A percentile compares a stretch with the other conserved stretches of the same genome.
Evolutionary conservation across 2,113 vertebrate species (phyloP).

Genomic region (Vanacampus margaritifer): DNA sequence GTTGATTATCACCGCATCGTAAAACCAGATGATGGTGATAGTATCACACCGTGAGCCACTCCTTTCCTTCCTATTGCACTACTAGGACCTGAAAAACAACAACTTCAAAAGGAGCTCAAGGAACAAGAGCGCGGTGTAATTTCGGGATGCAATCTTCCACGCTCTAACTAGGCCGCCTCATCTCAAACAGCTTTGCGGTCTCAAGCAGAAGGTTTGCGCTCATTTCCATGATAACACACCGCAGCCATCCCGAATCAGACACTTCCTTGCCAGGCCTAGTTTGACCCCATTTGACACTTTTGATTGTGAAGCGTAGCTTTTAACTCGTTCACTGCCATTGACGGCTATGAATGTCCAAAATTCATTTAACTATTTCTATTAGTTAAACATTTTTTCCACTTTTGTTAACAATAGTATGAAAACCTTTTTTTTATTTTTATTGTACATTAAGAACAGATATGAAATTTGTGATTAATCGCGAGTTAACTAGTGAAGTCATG

Average conservation of each 20-base stretch:
- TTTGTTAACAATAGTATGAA: no score
- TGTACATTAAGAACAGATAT: no score
- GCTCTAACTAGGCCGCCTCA: neutral
- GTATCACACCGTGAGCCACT: neutral
- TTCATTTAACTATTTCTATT: no score
- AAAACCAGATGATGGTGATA: neutral
- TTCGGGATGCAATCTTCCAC: slow-evolving; percentile 9
- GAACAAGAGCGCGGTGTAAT: slow-evolving; percentile 8
- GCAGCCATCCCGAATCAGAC: neutral
- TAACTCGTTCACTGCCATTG: no score
- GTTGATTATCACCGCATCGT: neutral
- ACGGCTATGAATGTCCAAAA: no score
- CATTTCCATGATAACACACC: neutral
- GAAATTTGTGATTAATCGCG: no score
- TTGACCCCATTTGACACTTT: neutral
- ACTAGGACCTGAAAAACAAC: neutral
- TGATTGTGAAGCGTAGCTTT: neutral
- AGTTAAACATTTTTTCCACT: no score
- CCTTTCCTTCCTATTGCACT: neutral
- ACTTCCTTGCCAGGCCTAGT: neutral
- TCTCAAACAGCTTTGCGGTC: neutral
- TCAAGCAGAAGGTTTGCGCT: neutral
- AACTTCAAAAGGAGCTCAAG: neutral
- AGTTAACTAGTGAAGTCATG: no score
- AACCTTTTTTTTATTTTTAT: no score